phyloP scores from a whole-genome alignment of 2,797 vertebrate species.

The Pseudocheirus occidentalis region DNA sequence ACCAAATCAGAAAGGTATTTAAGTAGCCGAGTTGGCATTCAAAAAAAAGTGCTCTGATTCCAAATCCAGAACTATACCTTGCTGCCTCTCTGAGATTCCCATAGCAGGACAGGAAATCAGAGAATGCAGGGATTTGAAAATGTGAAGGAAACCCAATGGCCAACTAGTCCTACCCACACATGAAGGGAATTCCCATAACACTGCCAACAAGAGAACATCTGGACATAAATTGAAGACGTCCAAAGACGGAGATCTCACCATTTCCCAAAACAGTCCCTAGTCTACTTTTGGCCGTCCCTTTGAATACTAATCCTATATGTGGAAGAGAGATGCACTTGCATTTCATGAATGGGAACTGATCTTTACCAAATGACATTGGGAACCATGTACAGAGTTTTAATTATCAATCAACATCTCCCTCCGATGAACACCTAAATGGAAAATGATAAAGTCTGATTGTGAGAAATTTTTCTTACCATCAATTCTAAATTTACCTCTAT shows the following conservation, averaged over 20 bases:
- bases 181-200: neutral
- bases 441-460: neutral
- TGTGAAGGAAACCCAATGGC: neutral
- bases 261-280: neutral
- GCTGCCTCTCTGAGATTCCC: neutral
- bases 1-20: neutral
- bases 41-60: neutral
- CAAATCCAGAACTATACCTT: neutral
- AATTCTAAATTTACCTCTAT: neutral
- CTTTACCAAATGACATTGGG: constrained; percentile 80
- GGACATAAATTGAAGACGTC: neutral
- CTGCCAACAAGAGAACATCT: neutral
- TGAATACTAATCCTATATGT: constrained; percentile 71
- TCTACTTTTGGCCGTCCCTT: constrained; percentile 38
- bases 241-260: neutral
- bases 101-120: neutral
- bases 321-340: constrained; percentile 62
- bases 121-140: neutral
- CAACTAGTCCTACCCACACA: neutral
- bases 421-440: constrained; percentile 76
- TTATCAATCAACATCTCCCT: constrained; percentile 80
- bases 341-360: constrained; percentile 81
- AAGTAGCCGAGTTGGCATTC: neutral
- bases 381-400: constrained; percentile 77
- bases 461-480: neutral